Base-by-base conservation (phyloP, 2,797 vertebrate genomes). In the Notolepis coatsorum region DNA sequence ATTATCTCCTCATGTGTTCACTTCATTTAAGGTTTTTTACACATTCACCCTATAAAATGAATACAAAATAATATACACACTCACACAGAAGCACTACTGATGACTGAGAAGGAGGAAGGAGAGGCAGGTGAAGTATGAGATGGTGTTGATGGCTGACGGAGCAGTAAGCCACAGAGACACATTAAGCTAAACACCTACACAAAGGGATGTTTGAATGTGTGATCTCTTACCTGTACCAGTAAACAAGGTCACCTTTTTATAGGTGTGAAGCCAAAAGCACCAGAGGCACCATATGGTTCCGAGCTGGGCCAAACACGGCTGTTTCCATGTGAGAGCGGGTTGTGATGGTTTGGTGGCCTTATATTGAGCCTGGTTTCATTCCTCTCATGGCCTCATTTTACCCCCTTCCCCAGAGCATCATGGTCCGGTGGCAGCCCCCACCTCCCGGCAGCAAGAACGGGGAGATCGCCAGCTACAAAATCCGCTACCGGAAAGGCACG, bases 341-440 rank as follows among this genome's bases (percentile, higher is more conserved):
- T 33, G 15, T 17, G 21, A 24, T 17, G 38, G 7, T 50, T 25
- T 2, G 39, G 2, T 39, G 25, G 10, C 33, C n/a, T n/a, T 21
- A 13, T 28, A 15, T 17, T 31, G n/a, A n/a, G 9, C 12, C 31
- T 45, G 23, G 25, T 15, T 21, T 30, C 23, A 15, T 38, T 7
- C 18, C n/a, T n/a, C 4, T 37, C 25, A 2, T 7, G 7, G 27
- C 25, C 13, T 37, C 10, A n/a, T n/a, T 7, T 42, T 5, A 13
- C 10, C 15, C 21, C n/a, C 23, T 30, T 45, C 37, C 65, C 13
- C 82, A 99, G 98, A 95, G 95, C 84, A 92, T 99, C 79, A 79
- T 96, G 91, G 91, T 97, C 9, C 94, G 96, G 72, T 99, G 97
- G 97, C 96, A 98, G 78, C 95, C 96, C 0, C 97, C 98, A 0